Evolutionary conservation across 2,888 invertebrate species (phyloP).

Genomic region (Lapara coniferarum): DNA sequence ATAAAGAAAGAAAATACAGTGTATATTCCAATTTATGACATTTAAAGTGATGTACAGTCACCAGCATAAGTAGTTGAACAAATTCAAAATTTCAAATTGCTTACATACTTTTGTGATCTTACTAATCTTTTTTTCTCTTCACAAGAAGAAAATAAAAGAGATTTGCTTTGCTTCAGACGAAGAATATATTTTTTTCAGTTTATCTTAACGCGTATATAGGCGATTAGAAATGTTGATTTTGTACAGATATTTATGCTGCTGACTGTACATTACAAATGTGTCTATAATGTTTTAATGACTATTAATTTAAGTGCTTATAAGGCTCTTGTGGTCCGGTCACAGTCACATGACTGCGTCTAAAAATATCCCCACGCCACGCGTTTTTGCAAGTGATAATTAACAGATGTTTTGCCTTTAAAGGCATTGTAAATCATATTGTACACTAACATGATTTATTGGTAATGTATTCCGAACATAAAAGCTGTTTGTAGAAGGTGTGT

Average conservation of each 20-base stretch:
- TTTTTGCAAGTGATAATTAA: constrained; percentile 11
- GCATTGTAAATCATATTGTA: constrained; percentile 4
- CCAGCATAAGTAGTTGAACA: too few relatives aligned
- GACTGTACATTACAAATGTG: constrained; percentile 35
- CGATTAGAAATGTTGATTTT: too few relatives aligned
- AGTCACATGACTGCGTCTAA: constrained; percentile 27
- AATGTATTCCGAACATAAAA: not conserved
- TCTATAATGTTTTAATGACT: constrained; percentile 37
- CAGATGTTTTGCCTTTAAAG: not conserved
- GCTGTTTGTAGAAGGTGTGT: not conserved
- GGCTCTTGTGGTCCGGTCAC: constrained; percentile 1
- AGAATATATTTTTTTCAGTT: too few relatives aligned
- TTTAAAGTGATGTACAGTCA: not conserved
- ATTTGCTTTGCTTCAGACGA: too few relatives aligned
- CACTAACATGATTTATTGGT: not conserved
- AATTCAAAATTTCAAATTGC: too few relatives aligned
- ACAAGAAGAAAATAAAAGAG: too few relatives aligned
- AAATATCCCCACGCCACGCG: constrained; percentile 23
- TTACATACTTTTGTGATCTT: too few relatives aligned
- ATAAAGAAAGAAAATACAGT: not conserved
- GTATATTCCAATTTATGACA: not conserved
- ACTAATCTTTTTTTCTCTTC: too few relatives aligned
- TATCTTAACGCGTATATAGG: too few relatives aligned
- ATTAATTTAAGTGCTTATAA: constrained; percentile 26
- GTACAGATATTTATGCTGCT: too few relatives aligned